phyloP scores from a whole-genome alignment of 1,140 invertebrate species.

The Drosophila watanabei region DNA sequence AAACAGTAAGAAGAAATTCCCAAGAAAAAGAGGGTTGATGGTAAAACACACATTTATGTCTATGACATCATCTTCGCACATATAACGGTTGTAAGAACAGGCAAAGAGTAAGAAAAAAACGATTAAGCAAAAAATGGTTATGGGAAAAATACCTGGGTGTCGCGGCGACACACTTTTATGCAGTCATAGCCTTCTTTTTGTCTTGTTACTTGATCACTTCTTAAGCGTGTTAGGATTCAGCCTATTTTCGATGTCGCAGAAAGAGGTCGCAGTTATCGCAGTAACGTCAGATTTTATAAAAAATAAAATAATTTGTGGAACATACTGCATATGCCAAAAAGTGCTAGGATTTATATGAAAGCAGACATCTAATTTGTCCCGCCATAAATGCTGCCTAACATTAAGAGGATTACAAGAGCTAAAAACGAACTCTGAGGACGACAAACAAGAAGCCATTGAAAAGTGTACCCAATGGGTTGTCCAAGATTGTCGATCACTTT shows the following conservation, averaged over 20 bases:
- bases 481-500: neutral
- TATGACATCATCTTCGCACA: no score
- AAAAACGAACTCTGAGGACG: neutral
- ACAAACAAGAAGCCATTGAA: neutral
- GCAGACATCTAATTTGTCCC: neutral
- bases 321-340: neutral
- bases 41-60: no score
- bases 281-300: neutral
- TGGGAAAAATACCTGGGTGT: no score
- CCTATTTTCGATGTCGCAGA: neutral
- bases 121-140: no score
- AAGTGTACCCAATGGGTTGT: constrained; percentile 2
- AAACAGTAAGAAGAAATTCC: no score
- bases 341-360: neutral
- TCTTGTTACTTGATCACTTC: no score
- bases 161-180: no score
- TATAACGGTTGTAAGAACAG: no score
- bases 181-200: no score
- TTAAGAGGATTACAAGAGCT: neutral
- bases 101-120: no score
- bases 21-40: no score
- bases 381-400: neutral
- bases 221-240: neutral
- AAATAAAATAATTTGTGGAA: neutral
- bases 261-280: neutral